Evolutionary conservation across 2,888 invertebrate species (phyloP).

Genomic region (Xestoiulus laeticollis): DNA sequence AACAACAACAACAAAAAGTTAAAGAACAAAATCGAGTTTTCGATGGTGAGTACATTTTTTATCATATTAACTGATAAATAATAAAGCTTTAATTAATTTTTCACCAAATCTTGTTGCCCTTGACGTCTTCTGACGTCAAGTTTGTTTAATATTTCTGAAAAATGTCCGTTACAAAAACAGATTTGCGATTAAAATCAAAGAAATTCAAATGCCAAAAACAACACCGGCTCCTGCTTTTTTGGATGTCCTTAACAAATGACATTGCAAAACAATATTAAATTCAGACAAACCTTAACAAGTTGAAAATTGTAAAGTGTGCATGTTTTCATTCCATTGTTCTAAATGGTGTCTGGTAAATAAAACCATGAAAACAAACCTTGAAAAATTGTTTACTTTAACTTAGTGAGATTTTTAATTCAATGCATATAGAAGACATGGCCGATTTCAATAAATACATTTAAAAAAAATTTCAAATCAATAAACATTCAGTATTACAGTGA

Average conservation of each 20-base stretch:
- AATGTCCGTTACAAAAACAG: not conserved
- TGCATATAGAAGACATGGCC: too few relatives aligned
- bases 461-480: too few relatives aligned
- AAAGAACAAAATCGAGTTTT: not conserved
- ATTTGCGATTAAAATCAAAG: not conserved
- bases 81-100: not conserved
- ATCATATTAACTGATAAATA: not conserved
- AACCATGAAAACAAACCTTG: not conserved
- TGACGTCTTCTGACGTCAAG: not conserved
- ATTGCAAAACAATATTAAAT: not conserved
- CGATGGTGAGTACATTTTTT: not conserved
- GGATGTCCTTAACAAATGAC: not conserved
- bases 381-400: too few relatives aligned
- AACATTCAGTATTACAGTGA: too few relatives aligned
- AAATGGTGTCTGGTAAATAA: not conserved
- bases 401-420: too few relatives aligned
- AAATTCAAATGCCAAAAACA: not conserved
- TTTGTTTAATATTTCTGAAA: not conserved
- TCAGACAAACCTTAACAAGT: not conserved
- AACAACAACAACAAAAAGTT: not conserved
- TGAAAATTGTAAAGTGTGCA: not conserved
- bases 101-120: not conserved
- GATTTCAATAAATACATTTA: too few relatives aligned
- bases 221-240: not conserved
- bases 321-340: not conserved